phyloP scores from a whole-genome alignment of 2,797 vertebrate species.

The Limnodromus scolopaceus region DNA sequence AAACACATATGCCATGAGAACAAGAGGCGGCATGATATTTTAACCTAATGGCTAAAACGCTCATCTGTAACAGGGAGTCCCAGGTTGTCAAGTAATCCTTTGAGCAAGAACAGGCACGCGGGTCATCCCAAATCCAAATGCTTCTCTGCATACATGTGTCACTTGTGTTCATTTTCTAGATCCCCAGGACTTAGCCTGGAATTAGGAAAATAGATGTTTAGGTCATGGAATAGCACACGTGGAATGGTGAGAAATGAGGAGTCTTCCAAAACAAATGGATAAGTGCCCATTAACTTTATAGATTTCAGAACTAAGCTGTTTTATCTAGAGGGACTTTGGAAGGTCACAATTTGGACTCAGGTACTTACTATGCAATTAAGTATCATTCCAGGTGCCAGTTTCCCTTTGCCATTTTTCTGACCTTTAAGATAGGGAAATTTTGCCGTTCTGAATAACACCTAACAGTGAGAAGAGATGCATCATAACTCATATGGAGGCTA shows the following conservation, averaged over 20 bases:
- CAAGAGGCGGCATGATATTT: neutral
- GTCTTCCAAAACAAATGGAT: neutral
- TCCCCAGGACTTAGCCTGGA: neutral
- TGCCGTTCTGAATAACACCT: neutral
- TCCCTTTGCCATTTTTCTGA: neutral
- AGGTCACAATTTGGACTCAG: neutral
- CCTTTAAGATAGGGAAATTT: neutral
- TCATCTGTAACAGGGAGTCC: neutral
- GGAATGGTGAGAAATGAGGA: neutral
- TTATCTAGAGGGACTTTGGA: neutral
- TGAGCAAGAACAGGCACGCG: neutral
- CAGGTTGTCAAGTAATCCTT: neutral
- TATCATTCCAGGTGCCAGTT: neutral
- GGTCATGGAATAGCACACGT: neutral
- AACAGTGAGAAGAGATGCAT: neutral
- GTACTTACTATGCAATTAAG: neutral
- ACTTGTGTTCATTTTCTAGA: neutral
- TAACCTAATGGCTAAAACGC: neutral
- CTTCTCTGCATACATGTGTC: neutral
- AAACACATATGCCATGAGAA: neutral
- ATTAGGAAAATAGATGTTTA: neutral
- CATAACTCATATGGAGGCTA: neutral
- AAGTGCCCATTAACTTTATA: neutral
- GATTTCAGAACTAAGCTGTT: neutral
- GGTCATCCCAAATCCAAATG: neutral